These are phyloP conservation scores for Apamea epomidion DNA, from an alignment of 2,888 invertebrate genomes.

Conservation along the genomic window DNA sequence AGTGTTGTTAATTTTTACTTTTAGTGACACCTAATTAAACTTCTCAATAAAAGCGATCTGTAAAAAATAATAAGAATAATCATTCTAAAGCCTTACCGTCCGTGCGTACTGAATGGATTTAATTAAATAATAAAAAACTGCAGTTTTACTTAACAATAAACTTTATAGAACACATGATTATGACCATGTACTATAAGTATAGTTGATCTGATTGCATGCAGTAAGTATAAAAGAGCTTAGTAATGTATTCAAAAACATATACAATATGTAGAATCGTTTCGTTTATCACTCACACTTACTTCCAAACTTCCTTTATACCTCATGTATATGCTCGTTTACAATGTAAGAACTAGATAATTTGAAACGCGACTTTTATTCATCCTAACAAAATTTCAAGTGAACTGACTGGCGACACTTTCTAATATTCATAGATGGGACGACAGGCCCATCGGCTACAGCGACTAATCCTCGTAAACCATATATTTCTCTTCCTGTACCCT, in stretches of 20 bases:
- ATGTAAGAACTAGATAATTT: constrained; percentile 28
- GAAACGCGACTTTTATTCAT: constrained; percentile 24
- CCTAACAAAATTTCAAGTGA: constrained; percentile 4
- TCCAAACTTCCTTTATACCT: constrained; percentile 34
- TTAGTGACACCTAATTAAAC: constrained; percentile 54
- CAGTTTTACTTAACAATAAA: constrained; percentile 56
- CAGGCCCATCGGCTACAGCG: constrained; percentile 2
- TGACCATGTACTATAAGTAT: constrained; percentile 65
- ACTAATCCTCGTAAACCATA: constrained; percentile 16
- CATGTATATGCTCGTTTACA: constrained; percentile 36
- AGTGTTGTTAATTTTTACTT: constrained; percentile 61
- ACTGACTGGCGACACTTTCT: constrained; percentile 43
- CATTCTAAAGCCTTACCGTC: constrained; percentile 80
- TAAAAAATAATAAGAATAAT: constrained; percentile 52
- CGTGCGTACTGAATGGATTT: constrained; percentile 64
- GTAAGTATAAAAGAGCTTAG: constrained; percentile 70
- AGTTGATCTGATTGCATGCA: constrained; percentile 49
- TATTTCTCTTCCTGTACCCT: not conserved
- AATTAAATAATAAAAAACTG: constrained; percentile 48
- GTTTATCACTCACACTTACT: constrained; percentile 18
- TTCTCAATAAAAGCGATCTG: constrained; percentile 45
- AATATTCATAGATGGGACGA: not conserved
- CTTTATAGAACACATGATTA: constrained; percentile 68
- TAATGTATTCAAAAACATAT: constrained; percentile 50
- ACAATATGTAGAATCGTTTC: constrained; percentile 19